Evolutionary conservation across 1,140 invertebrate species (phyloP), one percentile per base, ranked within the genome.

Genomic region (Orussus abietinus): DNA sequence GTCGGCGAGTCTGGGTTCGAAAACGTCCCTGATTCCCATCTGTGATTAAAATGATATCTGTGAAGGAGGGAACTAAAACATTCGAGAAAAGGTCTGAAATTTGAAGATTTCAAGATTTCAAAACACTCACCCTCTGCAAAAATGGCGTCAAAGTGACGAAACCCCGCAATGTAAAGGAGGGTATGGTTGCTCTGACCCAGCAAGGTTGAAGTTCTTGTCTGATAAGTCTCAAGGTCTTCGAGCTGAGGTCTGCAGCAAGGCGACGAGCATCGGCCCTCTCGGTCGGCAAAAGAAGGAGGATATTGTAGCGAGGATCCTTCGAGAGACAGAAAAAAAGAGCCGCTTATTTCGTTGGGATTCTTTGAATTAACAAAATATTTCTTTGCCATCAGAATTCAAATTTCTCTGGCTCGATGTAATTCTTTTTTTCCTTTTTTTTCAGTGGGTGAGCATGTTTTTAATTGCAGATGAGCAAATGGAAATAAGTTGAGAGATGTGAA

Each of bases 101-200:
- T 21, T 43, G 37, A 11, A 30, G 4, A 47, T 55, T 37, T 36
- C 22, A 15, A 33, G 37, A 41, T 43, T 39, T 40, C 29, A 29
- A 42, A 29, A 11, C 6, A 58, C 73, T 77, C 72, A 88, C 86
- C 77, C 84, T 81, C 68, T 88, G 84, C 30, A 90, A 69, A 64
- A 84, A 81, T 33, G 83, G 79, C 12, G 85, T 88, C 29, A 90
- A 69, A 29, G 81, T 82, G 34, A 89, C 80, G 51, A 85, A 86
- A 31, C 86, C 86, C 42, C 85, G 80, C 1, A 89, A 72, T 60
- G 77, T 83, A 59, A 90, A 89, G 47, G 83, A 84, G 0, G 87
- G 87, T 45, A 90, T 83, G 4, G 80, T 79, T 1, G 85, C 85
- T 47, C 78, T 78, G 3, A 89, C 82, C 64, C 83, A 80, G 10